These are phyloP conservation scores for Columba guinea DNA, from an alignment of 2,797 vertebrate genomes.

Conservation along the genomic window DNA sequence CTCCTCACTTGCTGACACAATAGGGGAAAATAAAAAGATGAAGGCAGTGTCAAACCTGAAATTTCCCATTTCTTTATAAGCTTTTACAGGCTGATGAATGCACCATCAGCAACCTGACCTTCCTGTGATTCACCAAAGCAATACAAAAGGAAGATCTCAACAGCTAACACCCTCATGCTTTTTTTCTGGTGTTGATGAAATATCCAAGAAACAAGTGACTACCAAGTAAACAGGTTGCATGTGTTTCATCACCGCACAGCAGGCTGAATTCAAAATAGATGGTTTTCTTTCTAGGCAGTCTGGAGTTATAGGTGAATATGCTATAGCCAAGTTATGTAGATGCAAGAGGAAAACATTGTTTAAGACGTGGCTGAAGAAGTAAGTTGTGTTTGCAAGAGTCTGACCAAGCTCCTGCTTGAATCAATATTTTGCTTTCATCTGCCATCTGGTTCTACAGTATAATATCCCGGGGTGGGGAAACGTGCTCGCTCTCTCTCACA, in stretches of 20 bases:
- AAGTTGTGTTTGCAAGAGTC: neutral
- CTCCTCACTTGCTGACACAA: neutral
- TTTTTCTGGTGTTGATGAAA: neutral
- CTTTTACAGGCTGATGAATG: neutral
- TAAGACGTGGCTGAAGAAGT: neutral
- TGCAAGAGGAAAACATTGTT: neutral
- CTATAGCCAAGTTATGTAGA: neutral
- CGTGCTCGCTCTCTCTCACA: fast-evolving
- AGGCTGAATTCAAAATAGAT: neutral
- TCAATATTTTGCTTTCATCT: neutral
- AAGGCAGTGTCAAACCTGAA: neutral
- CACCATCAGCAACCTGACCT: neutral
- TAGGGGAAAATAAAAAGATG: neutral
- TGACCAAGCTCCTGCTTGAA: neutral
- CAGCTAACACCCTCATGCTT: neutral
- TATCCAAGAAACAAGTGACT: neutral
- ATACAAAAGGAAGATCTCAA: neutral
- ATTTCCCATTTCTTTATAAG: neutral
- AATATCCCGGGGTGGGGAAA: neutral
- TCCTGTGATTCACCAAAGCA: neutral
- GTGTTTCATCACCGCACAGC: neutral
- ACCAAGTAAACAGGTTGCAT: neutral
- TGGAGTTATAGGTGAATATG: neutral
- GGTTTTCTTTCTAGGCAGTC: neutral
- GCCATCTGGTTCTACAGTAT: neutral